Percentiles rank a stretch among this genome's conserved stretches.
Evolutionary conservation across 2,888 invertebrate genomes (phyloP).

Genomic region (Tiphia femorata): DNA sequence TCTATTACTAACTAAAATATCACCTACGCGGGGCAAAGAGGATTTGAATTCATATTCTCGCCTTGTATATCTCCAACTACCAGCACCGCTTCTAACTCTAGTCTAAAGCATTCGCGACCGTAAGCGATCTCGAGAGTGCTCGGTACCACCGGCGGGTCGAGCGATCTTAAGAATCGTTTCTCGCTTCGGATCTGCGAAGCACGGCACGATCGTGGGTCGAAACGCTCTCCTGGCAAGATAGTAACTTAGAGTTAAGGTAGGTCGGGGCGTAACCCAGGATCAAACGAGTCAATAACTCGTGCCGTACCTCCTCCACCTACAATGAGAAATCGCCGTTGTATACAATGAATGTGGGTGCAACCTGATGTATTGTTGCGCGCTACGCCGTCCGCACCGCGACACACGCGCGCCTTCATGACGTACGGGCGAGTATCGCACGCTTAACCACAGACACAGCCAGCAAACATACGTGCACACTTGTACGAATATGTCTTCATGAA

Average conservation of each 20-base stretch:
- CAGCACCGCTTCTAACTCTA: too few relatives aligned
- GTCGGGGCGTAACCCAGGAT: slow-evolving; percentile 64
- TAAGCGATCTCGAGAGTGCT: too few relatives aligned
- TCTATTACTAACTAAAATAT: too few relatives aligned
- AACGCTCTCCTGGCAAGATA: slow-evolving; percentile 49
- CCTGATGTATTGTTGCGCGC: slow-evolving; percentile 41
- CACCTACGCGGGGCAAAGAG: too few relatives aligned
- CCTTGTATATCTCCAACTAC: too few relatives aligned
- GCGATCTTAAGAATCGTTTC: background rate
- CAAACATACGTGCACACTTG: slow-evolving; percentile 19
- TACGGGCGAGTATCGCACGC: too few relatives aligned
- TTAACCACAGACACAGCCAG: slow-evolving; percentile 17
- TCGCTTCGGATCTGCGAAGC: background rate
- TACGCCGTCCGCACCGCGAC: background rate
- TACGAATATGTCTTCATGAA: slow-evolving; percentile 53
- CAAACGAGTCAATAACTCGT: slow-evolving; percentile 64
- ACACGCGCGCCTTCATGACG: slow-evolving; percentile 7
- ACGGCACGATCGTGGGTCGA: slow-evolving; percentile 32
- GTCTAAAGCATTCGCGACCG: too few relatives aligned
- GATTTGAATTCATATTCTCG: too few relatives aligned
- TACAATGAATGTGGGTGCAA: slow-evolving; percentile 58
- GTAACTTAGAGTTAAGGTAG: slow-evolving; percentile 59
- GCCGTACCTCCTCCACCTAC: slow-evolving; percentile 53
- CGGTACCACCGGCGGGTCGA: background rate
- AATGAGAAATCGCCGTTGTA: slow-evolving; percentile 55